phyloP scores from a whole-genome alignment of 2,797 vertebrate species.

The Novumbra hubbsi region DNA sequence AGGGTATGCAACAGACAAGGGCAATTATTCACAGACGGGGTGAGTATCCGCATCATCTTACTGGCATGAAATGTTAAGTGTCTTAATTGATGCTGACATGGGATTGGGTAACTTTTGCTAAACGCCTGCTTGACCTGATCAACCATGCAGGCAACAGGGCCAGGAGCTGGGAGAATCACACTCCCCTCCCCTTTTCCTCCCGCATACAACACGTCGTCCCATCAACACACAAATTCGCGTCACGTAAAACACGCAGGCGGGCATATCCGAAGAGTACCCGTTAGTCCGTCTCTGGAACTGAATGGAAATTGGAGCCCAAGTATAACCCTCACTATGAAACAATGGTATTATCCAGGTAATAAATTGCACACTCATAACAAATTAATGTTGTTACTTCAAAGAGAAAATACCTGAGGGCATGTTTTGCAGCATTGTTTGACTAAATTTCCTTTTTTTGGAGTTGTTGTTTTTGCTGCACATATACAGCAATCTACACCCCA shows the following conservation, averaged over 20 bases:
- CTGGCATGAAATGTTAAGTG: slow-evolving; percentile 31
- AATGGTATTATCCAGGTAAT: neutral
- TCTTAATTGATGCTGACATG: slow-evolving; percentile 11
- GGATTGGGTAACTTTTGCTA: neutral
- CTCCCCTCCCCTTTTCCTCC: neutral
- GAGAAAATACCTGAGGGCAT: slow-evolving; percentile 16
- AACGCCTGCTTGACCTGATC: slow-evolving; percentile 17
- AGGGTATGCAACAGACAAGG: slow-evolving; percentile 63
- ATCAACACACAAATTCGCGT: slow-evolving; percentile 46
- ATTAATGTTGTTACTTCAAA: neutral
- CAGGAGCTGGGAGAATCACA: neutral
- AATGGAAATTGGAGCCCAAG: neutral
- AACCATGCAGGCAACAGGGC: neutral
- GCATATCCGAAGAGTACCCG: slow-evolving; percentile 9
- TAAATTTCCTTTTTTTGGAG: neutral
- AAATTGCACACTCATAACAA: neutral
- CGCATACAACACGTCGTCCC: neutral
- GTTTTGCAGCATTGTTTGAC: slow-evolving; percentile 28
- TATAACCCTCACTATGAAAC: neutral
- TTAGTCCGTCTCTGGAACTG: neutral
- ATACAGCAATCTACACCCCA: slow-evolving; percentile 66
- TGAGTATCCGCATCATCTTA: slow-evolving; percentile 33
- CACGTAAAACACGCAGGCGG: slow-evolving; percentile 37
- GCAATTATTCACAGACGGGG: slow-evolving; percentile 53
- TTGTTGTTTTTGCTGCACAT: slow-evolving; percentile 11